Percentiles rank a stretch among this genome's conserved stretches.
These are phyloP conservation scores for Arothron firmamentum DNA, from an alignment of 2,113 vertebrate species.

Conservation along the genomic window DNA sequence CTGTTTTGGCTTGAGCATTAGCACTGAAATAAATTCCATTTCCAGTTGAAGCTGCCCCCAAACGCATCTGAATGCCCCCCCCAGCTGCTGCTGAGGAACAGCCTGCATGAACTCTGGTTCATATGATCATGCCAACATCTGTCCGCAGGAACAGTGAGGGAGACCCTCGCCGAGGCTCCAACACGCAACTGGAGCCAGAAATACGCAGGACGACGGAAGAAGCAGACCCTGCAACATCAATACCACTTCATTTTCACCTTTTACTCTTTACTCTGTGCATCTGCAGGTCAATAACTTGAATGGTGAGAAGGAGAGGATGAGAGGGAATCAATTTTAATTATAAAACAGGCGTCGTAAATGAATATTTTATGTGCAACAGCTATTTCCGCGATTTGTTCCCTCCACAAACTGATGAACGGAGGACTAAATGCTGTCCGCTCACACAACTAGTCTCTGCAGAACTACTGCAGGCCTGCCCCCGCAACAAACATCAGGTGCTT, in stretches of 20 bases:
- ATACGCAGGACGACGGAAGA: conserved; percentile 6
- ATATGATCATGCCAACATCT: neutral
- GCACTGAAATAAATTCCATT: neutral
- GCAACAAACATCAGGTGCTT: too few relatives aligned
- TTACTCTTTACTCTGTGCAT: conserved; percentile 20
- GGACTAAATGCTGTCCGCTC: neutral
- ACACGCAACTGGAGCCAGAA: neutral
- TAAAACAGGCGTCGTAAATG: conserved; percentile 57
- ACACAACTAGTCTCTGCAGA: neutral
- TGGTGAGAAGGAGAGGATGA: conserved; percentile 9
- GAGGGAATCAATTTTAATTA: conserved; percentile 60
- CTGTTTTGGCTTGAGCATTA: neutral
- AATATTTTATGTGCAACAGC: conserved; percentile 55
- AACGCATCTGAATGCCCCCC: neutral
- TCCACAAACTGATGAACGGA: conserved; percentile 13
- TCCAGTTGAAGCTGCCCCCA: neutral
- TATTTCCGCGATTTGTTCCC: conserved; percentile 17
- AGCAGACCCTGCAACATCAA: conserved; percentile 23
- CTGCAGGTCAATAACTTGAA: conserved; percentile 33
- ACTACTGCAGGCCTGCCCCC: too few relatives aligned
- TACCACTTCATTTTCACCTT: conserved; percentile 46
- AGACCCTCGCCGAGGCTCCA: neutral
- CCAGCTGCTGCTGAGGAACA: too few relatives aligned
- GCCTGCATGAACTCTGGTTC: neutral
- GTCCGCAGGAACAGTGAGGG: neutral